Evolutionary conservation across 2,888 invertebrate genomes (phyloP).

Genomic region (Serrognathus titanus): DNA sequence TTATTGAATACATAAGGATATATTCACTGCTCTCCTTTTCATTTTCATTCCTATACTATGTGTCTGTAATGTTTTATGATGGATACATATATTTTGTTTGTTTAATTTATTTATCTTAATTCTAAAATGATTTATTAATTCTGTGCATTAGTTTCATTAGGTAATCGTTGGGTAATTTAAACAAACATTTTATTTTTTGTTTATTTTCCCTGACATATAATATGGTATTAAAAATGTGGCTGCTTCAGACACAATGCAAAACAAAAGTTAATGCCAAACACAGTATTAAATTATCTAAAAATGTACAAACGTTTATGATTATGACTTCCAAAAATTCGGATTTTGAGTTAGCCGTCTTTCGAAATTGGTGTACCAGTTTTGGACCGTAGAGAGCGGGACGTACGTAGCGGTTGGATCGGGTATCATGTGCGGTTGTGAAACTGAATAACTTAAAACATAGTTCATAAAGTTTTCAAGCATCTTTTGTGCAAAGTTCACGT

Average conservation of each 20-base stretch:
- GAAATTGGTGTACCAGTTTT: slow-evolving; percentile 93
- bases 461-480: slow-evolving; percentile 93
- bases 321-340: slow-evolving; percentile 87
- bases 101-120: too few species aligned
- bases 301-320: neutral
- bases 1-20: neutral
- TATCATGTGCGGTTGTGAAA: slow-evolving; percentile 74
- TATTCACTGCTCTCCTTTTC: neutral
- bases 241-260: too few species aligned
- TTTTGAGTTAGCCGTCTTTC: slow-evolving; percentile 82
- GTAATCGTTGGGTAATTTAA: too few species aligned
- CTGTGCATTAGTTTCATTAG: too few species aligned
- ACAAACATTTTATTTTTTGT: too few species aligned
- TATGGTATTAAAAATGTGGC: too few species aligned
- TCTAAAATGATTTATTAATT: too few species aligned
- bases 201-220: too few species aligned
- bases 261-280: too few species aligned
- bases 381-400: slow-evolving; percentile 82
- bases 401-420: slow-evolving; percentile 76
- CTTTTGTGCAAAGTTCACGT: slow-evolving; percentile 75
- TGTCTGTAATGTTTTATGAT: too few species aligned
- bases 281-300: neutral
- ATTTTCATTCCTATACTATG: neutral
- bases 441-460: slow-evolving; percentile 85
- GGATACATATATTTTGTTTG: too few species aligned